phyloP scores from a whole-genome alignment of 2,797 vertebrate genomes.

The Dendrocincla tyrannina region DNA sequence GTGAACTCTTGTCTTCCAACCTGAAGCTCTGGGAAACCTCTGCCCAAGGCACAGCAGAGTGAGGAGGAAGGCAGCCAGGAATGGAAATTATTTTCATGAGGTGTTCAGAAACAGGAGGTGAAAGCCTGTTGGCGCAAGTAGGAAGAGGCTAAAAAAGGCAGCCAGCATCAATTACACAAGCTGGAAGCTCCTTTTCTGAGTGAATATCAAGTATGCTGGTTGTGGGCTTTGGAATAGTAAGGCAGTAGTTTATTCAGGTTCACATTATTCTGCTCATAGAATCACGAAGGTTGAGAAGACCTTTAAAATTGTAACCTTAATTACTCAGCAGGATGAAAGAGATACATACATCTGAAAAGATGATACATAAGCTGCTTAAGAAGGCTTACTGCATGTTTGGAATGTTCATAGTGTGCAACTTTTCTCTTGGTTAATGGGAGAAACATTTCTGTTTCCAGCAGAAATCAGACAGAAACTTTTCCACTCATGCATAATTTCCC shows the following conservation, averaged over 20 bases:
- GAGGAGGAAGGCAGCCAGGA: not conserved
- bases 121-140: not conserved
- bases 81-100: not conserved
- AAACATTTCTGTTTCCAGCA: not conserved
- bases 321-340: not conserved
- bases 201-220: not conserved
- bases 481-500: not conserved
- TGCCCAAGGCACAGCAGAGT: rapidly evolving
- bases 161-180: not conserved
- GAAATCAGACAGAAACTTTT: not conserved
- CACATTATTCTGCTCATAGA: not conserved
- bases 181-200: not conserved
- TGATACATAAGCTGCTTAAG: not conserved
- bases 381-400: not conserved
- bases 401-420: not conserved
- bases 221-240: not conserved
- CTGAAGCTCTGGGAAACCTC: not conserved
- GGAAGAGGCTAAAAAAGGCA: not conserved
- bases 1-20: not conserved
- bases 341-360: not conserved
- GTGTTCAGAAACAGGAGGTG: not conserved
- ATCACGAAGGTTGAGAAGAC: not conserved
- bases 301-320: not conserved
- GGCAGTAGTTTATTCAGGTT: not conserved
- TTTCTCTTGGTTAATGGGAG: not conserved